These are phyloP conservation scores for Alcedo atthis DNA, from an alignment of 2,797 vertebrate species.

Conservation along the genomic window DNA sequence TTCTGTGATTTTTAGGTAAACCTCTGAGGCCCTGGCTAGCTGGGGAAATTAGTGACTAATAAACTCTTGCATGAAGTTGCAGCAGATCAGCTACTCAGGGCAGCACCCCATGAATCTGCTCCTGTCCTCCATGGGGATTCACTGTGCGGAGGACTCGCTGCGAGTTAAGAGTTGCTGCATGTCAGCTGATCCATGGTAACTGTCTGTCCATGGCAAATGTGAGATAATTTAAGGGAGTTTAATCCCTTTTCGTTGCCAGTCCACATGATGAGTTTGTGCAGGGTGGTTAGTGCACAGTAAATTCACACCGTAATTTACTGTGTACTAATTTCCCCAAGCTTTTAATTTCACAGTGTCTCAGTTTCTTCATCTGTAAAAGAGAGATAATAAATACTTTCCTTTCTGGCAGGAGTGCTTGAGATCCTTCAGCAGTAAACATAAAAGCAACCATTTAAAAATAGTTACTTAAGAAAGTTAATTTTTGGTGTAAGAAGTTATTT, in stretches of 20 bases:
- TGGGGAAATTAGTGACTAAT: background rate
- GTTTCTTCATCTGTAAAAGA: conserved; percentile 68
- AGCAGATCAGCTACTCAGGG: background rate
- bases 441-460: conserved; percentile 39
- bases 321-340: conserved; percentile 63
- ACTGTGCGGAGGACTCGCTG: rapidly evolving
- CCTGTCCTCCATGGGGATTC: background rate
- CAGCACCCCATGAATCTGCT: background rate
- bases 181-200: conserved; percentile 47
- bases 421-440: conserved; percentile 53
- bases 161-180: background rate
- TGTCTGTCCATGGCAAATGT: conserved; percentile 50
- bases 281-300: conserved; percentile 44
- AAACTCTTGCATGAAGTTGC: conserved; percentile 1
- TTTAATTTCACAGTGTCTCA: conserved; percentile 71
- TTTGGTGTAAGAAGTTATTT: conserved; percentile 21
- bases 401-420: conserved; percentile 18
- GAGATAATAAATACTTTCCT: conserved; percentile 69
- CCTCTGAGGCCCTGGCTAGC: background rate
- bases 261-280: conserved; percentile 30
- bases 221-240: conserved; percentile 62
- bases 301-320: conserved; percentile 67
- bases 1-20: background rate
- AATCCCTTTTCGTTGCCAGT: conserved; percentile 59
- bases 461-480: conserved; percentile 51